A percentile compares a stretch with the other conserved stretches of the same genome.
These are phyloP conservation scores for Gephyroberyx darwinii DNA, from an alignment of 2,797 vertebrate genomes.

Conservation along the genomic window DNA sequence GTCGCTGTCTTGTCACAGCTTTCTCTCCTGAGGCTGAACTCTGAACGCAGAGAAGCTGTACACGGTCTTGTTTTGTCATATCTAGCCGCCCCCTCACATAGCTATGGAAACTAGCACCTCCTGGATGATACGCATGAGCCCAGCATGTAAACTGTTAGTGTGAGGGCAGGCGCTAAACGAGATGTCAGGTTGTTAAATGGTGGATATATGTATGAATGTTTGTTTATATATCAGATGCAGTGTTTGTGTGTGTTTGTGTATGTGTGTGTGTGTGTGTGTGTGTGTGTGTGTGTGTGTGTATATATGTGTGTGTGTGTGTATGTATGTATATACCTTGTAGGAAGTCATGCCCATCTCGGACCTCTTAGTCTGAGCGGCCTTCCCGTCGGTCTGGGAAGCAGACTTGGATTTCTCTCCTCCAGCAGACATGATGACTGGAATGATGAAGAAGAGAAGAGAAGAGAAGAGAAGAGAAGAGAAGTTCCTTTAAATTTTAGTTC, in stretches of 20 bases:
- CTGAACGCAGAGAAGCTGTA: constrained; percentile 1
- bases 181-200: not conserved
- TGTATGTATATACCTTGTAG: constrained; percentile 72
- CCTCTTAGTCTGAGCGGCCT: constrained; percentile 74
- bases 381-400: constrained; percentile 79
- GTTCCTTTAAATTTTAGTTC: too few relatives aligned
- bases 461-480: not conserved
- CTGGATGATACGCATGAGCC: constrained; percentile 17
- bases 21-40: not conserved
- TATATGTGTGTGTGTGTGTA: constrained; percentile 20
- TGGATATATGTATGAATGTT: constrained; percentile 9
- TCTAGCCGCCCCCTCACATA: constrained; percentile 47
- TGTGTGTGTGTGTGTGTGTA: constrained; percentile 17
- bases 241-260: not conserved
- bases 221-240: not conserved
- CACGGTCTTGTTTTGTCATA: constrained; percentile 15
- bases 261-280: not conserved
- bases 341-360: constrained; percentile 72
- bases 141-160: constrained; percentile 32
- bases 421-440: constrained; percentile 78
- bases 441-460: not conserved
- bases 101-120: constrained; percentile 50
- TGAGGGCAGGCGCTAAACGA: constrained; percentile 29
- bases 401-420: constrained; percentile 81
- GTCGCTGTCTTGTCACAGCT: constrained; percentile 14